Conservation (phyloP, 2,113 vertebrate species). For the Monarcha castaneiventris region DNA sequence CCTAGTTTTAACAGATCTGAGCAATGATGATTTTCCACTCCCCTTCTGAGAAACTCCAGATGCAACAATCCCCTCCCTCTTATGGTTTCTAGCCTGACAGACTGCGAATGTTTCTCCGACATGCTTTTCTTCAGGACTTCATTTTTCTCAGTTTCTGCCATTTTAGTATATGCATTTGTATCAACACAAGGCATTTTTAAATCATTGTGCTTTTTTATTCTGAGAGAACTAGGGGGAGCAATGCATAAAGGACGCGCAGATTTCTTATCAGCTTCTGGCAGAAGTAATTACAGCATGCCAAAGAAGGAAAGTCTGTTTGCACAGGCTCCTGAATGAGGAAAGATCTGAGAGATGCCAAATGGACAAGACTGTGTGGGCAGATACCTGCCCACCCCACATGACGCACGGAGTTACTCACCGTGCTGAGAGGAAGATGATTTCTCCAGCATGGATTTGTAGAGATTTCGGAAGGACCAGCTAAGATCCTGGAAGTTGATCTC, state of each 20-base stretch:
- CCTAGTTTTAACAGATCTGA: background rate
- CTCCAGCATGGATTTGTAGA: constrained; percentile 91
- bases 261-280: constrained; percentile 21
- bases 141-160: background rate
- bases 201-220: background rate
- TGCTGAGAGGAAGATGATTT: constrained; percentile 86
- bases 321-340: background rate
- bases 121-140: background rate
- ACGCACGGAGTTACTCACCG: constrained; percentile 68
- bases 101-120: background rate
- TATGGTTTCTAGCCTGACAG: background rate
- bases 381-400: constrained; percentile 34
- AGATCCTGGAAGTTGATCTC: constrained; percentile 92
- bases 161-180: constrained; percentile 2
- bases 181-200: constrained; percentile 11
- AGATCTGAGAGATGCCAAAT: background rate
- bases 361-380: constrained; percentile 24
- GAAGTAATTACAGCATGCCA: constrained; percentile 40
- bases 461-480: constrained; percentile 92
- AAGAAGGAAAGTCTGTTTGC: constrained; percentile 38
- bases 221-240: background rate
- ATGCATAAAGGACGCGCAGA: background rate
- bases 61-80: background rate
- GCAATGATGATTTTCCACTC: background rate
- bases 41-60: background rate